Percentiles rank a stretch among this genome's conserved stretches.
These are phyloP conservation scores for Spea multiplicata DNA, from an alignment of 2,113 vertebrate genomes.

Conservation along the genomic window DNA sequence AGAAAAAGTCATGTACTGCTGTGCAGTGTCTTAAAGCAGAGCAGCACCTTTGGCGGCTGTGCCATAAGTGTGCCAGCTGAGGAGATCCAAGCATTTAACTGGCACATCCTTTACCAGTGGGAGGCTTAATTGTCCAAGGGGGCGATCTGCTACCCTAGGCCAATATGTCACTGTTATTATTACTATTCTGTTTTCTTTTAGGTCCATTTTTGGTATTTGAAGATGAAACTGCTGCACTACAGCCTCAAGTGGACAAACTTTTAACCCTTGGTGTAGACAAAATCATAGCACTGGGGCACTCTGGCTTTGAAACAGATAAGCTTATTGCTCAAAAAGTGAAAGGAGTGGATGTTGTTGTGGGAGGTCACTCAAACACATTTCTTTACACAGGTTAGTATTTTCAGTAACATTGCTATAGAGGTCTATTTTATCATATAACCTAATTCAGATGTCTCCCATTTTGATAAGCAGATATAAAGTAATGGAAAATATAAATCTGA, in stretches of 20 bases:
- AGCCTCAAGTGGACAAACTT: conserved; percentile 78
- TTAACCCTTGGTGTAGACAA: conserved; percentile 75
- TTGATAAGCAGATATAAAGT: no score
- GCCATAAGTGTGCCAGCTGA: no score
- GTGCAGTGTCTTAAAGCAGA: no score
- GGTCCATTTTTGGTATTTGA: conserved; percentile 75
- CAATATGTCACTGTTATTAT: not conserved
- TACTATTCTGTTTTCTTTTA: conserved; percentile 49
- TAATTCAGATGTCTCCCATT: no score
- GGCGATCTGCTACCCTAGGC: no score
- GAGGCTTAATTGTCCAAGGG: no score
- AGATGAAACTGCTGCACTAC: conserved; percentile 80
- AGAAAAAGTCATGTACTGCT: no score
- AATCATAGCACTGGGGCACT: conserved; percentile 92
- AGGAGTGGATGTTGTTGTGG: conserved; percentile 87
- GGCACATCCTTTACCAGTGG: no score
- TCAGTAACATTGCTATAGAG: not conserved
- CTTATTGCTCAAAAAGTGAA: conserved; percentile 79
- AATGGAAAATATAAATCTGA: no score
- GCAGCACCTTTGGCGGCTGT: no score
- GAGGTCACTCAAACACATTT: conserved; percentile 92
- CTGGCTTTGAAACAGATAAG: conserved; percentile 80
- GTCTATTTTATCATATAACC: no score
- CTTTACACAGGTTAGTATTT: conserved; percentile 82
- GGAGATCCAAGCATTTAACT: no score